A percentile compares a stretch with the other conserved stretches of the same genome.
Conservation (phyloP, 2,888 invertebrate genomes). For the Eristalinus sepulchralis region DNA sequence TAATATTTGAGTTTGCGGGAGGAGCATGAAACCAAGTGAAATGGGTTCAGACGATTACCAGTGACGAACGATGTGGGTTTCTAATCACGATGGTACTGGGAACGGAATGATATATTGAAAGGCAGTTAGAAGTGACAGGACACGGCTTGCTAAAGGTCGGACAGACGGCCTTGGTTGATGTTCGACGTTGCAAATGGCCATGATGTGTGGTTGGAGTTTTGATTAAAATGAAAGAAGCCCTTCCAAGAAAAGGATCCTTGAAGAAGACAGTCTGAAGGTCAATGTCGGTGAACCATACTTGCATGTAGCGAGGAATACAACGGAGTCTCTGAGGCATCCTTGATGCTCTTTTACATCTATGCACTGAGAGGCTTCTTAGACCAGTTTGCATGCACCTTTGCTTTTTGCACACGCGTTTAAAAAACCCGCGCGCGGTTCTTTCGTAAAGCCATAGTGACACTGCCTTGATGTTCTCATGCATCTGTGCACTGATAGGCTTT, state of each 20-base stretch:
- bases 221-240: not conserved
- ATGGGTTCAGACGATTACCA: constrained; percentile 37
- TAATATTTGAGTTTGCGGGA: constrained; percentile 46
- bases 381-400: no score
- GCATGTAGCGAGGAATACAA: no score
- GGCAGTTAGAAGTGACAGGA: not conserved
- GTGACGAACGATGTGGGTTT: not conserved
- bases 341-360: no score
- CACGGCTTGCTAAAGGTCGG: not conserved
- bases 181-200: not conserved
- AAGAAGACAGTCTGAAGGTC: no score
- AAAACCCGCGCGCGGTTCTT: no score
- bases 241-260: not conserved
- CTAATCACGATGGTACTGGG: not conserved
- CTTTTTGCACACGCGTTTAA: no score
- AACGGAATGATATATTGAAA: not conserved
- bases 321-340: no score
- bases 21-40: constrained; percentile 41
- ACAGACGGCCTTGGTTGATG: not conserved
- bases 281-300: no score
- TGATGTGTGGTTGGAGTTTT: not conserved
- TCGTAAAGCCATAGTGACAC: no score
- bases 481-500: no score
- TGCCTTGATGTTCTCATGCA: no score
- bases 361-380: no score